Percentiles rank a stretch among this genome's conserved stretches.
phyloP scores from a whole-genome alignment of 1,140 invertebrate species.

The Pachyrhynchus sulphureomaculatus region DNA sequence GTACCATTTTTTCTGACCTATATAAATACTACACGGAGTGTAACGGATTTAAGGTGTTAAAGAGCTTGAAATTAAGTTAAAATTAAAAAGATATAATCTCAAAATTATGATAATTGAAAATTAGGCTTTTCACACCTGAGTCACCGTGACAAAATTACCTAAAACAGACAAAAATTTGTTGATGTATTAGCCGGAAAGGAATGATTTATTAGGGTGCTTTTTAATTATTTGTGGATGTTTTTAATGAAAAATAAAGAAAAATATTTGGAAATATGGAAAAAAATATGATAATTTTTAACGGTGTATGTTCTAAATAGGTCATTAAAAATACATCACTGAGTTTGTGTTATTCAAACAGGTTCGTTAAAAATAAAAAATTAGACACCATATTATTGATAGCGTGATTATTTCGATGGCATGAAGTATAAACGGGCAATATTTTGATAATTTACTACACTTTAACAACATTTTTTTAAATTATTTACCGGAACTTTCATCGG shows the following conservation, averaged over 20 bases:
- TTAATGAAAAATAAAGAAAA: no score
- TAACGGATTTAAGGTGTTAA: conserved; percentile 11
- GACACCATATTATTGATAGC: no score
- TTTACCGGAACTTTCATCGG: no score
- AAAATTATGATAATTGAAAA: conserved; percentile 22
- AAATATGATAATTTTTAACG: conserved; percentile 18
- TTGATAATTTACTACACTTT: no score
- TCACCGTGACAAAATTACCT: conserved; percentile 10
- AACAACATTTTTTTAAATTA: no score
- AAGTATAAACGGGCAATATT: no score
- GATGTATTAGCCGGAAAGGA: conserved; percentile 18
- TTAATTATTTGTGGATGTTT: conserved; percentile 12
- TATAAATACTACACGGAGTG: background rate
- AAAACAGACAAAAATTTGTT: conserved; percentile 9
- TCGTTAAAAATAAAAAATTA: no score
- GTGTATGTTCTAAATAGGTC: no score
- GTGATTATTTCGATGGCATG: no score
- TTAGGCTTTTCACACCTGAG: conserved; percentile 21
- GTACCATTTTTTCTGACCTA: no score
- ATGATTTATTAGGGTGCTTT: conserved; percentile 17
- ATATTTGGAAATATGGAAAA: conserved; percentile 11
- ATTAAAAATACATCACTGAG: no score
- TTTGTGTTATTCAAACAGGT: no score
- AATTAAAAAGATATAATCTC: conserved; percentile 11
- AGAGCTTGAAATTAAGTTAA: background rate